A percentile compares a stretch with the other conserved stretches of the same genome.
phyloP scores from a whole-genome alignment of 1,140 invertebrate species.

The Achroia grisella region DNA sequence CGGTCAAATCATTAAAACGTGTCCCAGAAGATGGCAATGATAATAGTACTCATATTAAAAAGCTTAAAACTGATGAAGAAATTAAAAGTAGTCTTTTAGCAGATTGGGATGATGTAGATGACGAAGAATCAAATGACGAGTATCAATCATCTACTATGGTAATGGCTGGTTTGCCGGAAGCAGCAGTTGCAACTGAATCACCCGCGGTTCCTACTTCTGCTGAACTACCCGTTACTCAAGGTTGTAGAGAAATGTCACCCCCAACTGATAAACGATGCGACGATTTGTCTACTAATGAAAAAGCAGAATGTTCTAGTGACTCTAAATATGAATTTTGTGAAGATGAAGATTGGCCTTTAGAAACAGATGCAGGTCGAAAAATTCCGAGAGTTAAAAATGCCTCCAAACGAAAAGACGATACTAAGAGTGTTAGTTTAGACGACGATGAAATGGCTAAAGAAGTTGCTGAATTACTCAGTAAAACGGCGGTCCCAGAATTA shows the following conservation, averaged over 20 bases:
- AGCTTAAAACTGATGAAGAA: slow-evolving; percentile 64
- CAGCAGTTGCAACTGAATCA: slow-evolving; percentile 57
- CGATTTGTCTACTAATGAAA: slow-evolving; percentile 31
- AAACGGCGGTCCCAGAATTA: slow-evolving; percentile 73
- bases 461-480: slow-evolving; percentile 73
- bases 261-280: slow-evolving; percentile 40
- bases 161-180: slow-evolving; percentile 61
- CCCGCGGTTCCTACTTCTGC: slow-evolving; percentile 46
- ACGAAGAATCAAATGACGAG: slow-evolving; percentile 61
- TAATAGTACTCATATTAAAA: slow-evolving; percentile 37
- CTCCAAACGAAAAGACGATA: slow-evolving; percentile 50
- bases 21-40: slow-evolving; percentile 26
- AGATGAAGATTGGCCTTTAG: slow-evolving; percentile 69
- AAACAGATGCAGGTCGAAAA: slow-evolving; percentile 68
- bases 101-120: slow-evolving; percentile 67
- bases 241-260: slow-evolving; percentile 20
- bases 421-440: slow-evolving; percentile 54
- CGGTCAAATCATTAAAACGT: slow-evolving; percentile 33
- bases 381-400: slow-evolving; percentile 68
- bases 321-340: slow-evolving; percentile 75
- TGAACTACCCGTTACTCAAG: slow-evolving; percentile 35
- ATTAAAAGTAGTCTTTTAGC: slow-evolving; percentile 70
- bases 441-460: slow-evolving; percentile 70
- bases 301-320: slow-evolving; percentile 51
- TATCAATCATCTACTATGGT: slow-evolving; percentile 28